phyloP scores from a whole-genome alignment of 2,113 vertebrate genomes.

The Tragelaphus buxtoni region DNA sequence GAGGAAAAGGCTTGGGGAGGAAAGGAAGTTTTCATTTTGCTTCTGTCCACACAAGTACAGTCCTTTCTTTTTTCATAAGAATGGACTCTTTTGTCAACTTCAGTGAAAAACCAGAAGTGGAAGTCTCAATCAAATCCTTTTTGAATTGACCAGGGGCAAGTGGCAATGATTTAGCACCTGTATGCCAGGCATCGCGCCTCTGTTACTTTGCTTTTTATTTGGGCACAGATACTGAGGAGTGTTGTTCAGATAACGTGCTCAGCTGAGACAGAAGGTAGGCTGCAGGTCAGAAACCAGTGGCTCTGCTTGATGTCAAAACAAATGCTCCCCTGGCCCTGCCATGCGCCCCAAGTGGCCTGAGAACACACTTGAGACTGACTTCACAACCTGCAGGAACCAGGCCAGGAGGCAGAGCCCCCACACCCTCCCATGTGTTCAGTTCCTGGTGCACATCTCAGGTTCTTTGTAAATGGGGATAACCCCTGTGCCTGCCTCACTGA shows the following conservation, averaged over 20 bases:
- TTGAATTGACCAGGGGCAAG: not conserved
- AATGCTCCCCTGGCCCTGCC: not conserved
- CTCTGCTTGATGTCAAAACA: not conserved
- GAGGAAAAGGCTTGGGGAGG: not conserved
- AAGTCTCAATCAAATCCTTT: not conserved
- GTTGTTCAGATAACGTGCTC: not conserved
- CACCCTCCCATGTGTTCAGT: not conserved
- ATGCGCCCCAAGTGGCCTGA: not conserved
- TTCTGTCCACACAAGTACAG: not conserved
- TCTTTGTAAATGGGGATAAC: not conserved
- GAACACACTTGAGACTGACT: not conserved
- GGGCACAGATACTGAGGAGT: not conserved
- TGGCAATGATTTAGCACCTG: not conserved
- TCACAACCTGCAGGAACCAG: not conserved
- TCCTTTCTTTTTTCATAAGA: not conserved
- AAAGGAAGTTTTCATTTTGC: not conserved
- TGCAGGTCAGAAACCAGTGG: not conserved
- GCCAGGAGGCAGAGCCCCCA: not conserved
- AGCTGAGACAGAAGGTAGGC: not conserved
- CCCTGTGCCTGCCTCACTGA: not conserved
- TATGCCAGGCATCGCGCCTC: not conserved
- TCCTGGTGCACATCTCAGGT: not conserved
- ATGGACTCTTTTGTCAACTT: not conserved
- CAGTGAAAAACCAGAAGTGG: not conserved
- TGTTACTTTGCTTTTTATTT: not conserved